phyloP scores from a whole-genome alignment of 2,888 invertebrate species.

The Hyppa rectilinea region DNA sequence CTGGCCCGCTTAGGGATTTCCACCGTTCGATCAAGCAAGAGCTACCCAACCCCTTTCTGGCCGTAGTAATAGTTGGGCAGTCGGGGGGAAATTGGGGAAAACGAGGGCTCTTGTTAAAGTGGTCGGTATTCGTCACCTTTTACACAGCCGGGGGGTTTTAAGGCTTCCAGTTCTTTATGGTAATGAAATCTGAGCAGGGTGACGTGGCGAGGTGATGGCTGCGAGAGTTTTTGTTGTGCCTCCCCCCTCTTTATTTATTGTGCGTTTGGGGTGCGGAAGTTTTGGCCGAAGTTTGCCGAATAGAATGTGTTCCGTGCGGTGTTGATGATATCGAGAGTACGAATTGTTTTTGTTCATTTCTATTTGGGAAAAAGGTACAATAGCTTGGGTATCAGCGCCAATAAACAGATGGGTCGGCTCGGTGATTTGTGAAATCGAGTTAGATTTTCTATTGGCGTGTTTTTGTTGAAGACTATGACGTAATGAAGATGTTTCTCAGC shows the following conservation, averaged over 20 bases:
- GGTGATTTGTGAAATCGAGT: conserved; percentile 68
- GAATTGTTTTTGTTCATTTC: conserved; percentile 79
- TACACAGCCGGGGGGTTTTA: conserved; percentile 90
- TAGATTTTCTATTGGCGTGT: conserved; percentile 53
- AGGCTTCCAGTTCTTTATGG: conserved; percentile 91
- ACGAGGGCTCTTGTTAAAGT: conserved; percentile 67
- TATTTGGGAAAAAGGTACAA: conserved; percentile 73
- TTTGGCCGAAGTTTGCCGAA: conserved; percentile 82
- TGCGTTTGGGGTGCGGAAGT: conserved; percentile 87
- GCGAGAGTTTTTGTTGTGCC: conserved; percentile 89
- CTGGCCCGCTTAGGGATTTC: conserved; percentile 82
- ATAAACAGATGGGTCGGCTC: conserved; percentile 68
- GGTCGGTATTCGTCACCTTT: conserved; percentile 87
- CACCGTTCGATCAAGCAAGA: conserved; percentile 71
- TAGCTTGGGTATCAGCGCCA: conserved; percentile 64
- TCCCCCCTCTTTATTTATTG: conserved; percentile 89
- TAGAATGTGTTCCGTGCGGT: conserved; percentile 85
- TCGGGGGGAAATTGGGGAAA: conserved; percentile 56
- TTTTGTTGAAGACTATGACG: conserved; percentile 57
- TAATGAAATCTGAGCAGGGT: conserved; percentile 91
- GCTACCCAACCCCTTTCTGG: conserved; percentile 69
- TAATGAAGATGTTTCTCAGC: conserved; percentile 40
- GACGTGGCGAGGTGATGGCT: conserved; percentile 90
- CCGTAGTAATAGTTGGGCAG: conserved; percentile 26
- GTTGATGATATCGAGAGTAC: conserved; percentile 80